These are phyloP conservation scores for Ranitomeya variabilis DNA, from an alignment of 2,113 vertebrate species.

Conservation along the genomic window DNA sequence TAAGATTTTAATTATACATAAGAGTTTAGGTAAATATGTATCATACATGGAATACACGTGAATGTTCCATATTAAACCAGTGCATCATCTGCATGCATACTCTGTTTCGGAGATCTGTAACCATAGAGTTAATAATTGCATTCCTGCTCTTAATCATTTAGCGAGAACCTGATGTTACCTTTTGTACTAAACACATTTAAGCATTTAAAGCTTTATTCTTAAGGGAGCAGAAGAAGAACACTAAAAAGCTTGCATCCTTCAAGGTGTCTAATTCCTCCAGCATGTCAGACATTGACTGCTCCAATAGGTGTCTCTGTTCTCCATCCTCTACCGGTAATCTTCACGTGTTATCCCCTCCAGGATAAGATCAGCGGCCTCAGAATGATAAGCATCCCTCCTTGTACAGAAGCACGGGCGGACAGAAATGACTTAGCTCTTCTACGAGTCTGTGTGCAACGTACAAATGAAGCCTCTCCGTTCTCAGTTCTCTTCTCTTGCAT, in stretches of 20 bases:
- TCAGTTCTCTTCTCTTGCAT: slow-evolving; percentile 28
- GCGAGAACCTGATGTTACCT: background rate
- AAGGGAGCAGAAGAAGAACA: background rate
- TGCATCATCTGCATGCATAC: background rate
- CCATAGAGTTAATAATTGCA: background rate
- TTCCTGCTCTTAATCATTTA: background rate
- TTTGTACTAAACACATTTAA: slow-evolving; percentile 14
- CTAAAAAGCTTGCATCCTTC: background rate
- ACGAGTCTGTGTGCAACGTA: slow-evolving; percentile 29
- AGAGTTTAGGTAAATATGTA: no score
- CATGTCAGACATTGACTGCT: slow-evolving; percentile 33
- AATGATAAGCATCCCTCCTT: slow-evolving; percentile 34
- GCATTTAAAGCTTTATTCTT: slow-evolving; percentile 6
- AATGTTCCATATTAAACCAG: no score
- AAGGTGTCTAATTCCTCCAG: background rate
- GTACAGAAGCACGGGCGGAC: slow-evolving; percentile 14
- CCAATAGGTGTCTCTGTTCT: slow-evolving; percentile 55
- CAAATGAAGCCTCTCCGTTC: slow-evolving; percentile 42
- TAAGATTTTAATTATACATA: no score
- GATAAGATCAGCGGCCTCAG: slow-evolving; percentile 35
- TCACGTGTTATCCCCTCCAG: slow-evolving; percentile 10
- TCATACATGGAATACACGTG: no score
- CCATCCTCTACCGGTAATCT: slow-evolving; percentile 20
- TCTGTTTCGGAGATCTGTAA: background rate
- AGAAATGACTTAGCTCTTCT: slow-evolving; percentile 42